A percentile compares a stretch with the other conserved stretches of the same genome.
Evolutionary conservation across 2,113 vertebrate species (phyloP).

Genomic region (Nycticorax nycticorax): DNA sequence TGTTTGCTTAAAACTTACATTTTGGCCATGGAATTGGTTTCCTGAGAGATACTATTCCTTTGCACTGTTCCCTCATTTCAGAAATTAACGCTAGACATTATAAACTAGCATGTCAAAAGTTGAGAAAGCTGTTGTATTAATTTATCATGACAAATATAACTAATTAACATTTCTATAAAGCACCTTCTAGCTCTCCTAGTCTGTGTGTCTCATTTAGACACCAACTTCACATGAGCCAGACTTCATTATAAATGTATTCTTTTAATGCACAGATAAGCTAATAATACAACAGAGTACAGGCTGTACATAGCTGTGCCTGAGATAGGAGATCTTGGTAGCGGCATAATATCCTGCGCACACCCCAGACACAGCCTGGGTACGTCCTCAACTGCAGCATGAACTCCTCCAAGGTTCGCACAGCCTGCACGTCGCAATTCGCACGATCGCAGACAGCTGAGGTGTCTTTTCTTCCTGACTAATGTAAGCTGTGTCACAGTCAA

Average conservation of each 20-base stretch:
- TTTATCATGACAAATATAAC: not conserved
- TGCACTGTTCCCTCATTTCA: not conserved
- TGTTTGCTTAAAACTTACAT: not conserved
- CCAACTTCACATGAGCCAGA: not conserved
- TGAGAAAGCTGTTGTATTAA: not conserved
- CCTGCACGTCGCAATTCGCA: not conserved
- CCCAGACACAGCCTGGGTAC: not conserved
- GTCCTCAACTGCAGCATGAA: not conserved
- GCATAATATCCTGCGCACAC: not conserved
- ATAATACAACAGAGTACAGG: not conserved
- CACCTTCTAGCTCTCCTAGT: not conserved
- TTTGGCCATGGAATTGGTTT: not conserved
- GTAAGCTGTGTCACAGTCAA: not conserved
- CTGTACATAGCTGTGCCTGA: not conserved
- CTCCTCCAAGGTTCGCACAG: not conserved
- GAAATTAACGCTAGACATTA: not conserved
- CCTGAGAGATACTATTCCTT: not conserved
- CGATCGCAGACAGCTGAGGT: rapidly evolving
- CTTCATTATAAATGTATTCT: not conserved
- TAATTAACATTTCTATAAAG: not conserved
- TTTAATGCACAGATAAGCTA: not conserved
- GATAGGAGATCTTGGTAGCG: not conserved
- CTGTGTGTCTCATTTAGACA: not conserved
- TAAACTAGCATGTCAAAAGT: not conserved
- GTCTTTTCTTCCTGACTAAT: not conserved